Base-by-base conservation (phyloP, 2,113 vertebrate species). In the Misgurnus mizolepis region DNA sequence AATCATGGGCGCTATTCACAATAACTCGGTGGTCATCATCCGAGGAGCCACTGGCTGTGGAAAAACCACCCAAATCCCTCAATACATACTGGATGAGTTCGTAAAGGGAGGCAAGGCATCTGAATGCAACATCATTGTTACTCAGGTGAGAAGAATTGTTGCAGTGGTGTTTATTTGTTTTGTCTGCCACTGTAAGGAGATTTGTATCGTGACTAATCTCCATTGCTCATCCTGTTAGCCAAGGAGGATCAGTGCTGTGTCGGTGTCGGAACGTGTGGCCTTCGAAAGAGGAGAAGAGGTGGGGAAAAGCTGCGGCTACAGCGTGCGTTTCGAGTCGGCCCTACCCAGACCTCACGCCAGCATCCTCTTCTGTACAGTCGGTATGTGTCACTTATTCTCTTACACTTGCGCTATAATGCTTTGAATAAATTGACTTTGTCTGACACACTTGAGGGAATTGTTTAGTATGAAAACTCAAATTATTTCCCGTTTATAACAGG, bases 1-100 rank as follows among this genome's bases (percentile, higher is more conserved):
- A 79, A 98, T 99, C 85, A 87, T 98, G 90, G 72, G 85, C 0
- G 88, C 95, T 1, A 41, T 99, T 49, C 84, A 78, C 73, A 84
- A 84, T 34, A 96, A 89, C 88, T 86, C 96, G 0, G 97, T 99
- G 80, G 94, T 99, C 50, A 95, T 99, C 74, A 97, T 99, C 80
- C 92, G 97, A 34, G 98, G 97, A 3, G 96, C 97, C 6, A 99
- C 98, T 0, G 98, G 98, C 64, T 99, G 98, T 85, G 98, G 98
- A 0, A 99, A 99, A 90, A 99, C 98, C 85, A 99, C 98, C 0
- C 98, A 99, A 80, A 97, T 99, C 14, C 97, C 98, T 1, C 98
- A 99, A 89, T 99, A 95, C 78, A 98, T 99, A 87, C 90, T 99
- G 79, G 97, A 99, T 89, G 92, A 95, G 68, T 95, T 85, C 79